phyloP scores from a whole-genome alignment of 2,797 vertebrate genomes.

The Protonibea diacanthus region DNA sequence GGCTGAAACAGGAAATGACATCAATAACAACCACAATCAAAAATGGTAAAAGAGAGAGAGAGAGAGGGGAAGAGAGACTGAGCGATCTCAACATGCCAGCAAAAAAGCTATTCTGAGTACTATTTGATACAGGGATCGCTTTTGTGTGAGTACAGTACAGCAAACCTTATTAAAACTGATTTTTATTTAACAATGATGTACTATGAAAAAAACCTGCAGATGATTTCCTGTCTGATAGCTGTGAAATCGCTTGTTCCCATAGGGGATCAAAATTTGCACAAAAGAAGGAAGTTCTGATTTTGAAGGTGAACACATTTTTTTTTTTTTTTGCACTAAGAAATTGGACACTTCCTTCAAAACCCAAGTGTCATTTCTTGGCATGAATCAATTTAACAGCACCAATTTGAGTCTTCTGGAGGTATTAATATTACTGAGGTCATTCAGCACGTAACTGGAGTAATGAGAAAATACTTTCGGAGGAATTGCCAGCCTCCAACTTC shows the following conservation, averaged over 20 bases:
- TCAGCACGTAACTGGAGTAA: constrained; percentile 11
- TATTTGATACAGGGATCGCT: not conserved
- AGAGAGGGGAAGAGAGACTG: not conserved
- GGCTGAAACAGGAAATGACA: constrained; percentile 80
- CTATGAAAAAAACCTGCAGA: not conserved
- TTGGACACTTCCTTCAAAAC: constrained; percentile 20
- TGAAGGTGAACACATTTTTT: constrained; percentile 18
- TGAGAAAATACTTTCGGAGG: constrained; percentile 4
- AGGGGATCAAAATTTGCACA: constrained; percentile 17
- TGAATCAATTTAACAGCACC: constrained; percentile 42
- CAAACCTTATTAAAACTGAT: not conserved
- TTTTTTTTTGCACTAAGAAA: constrained; percentile 31
- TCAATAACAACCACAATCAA: constrained; percentile 62
- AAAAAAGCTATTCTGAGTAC: not conserved
- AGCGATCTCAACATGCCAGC: not conserved
- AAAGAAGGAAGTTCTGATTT: constrained; percentile 29
- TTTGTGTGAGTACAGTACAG: not conserved
- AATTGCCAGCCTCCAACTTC: not conserved
- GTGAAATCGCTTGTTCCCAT: constrained; percentile 24
- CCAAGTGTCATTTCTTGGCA: constrained; percentile 26
- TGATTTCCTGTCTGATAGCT: constrained; percentile 7
- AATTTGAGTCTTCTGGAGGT: not conserved
- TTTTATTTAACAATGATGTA: not conserved
- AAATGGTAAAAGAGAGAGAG: constrained; percentile 24
- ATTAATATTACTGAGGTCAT: constrained; percentile 25